Conservation (phyloP, 2,113 vertebrate genomes). For the Pseudonaja textilis region DNA sequence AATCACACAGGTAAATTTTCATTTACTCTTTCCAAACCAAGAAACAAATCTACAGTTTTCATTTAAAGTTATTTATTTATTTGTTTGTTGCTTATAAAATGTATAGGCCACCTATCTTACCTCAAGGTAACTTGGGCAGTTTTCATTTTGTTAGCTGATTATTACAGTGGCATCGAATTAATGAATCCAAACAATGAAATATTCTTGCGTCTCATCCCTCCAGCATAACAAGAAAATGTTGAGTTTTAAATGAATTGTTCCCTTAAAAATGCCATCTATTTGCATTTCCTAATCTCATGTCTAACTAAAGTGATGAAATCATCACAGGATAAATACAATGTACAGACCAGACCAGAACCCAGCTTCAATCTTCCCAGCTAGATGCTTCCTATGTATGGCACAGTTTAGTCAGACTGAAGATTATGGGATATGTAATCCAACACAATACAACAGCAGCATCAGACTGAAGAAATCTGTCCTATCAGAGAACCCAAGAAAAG, state of each 20-base stretch:
- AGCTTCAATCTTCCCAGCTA: not conserved
- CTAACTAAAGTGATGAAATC: not conserved
- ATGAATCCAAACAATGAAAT: not conserved
- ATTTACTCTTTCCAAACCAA: not conserved
- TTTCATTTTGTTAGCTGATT: not conserved
- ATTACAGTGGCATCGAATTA: not conserved
- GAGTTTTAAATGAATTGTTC: not conserved
- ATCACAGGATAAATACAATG: not conserved
- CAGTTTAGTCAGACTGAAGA: not conserved
- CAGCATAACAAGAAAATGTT: not conserved
- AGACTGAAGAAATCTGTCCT: not conserved
- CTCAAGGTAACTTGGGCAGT: not conserved
- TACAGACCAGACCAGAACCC: not conserved
- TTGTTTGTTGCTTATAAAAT: not conserved
- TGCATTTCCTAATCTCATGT: not conserved
- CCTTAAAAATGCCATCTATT: not conserved
- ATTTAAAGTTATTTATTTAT: not conserved
- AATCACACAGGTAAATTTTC: not conserved
- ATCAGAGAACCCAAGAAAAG: not conserved
- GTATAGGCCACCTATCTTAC: not conserved
- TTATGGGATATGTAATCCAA: not conserved
- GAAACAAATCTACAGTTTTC: no score
- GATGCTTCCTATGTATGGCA: not conserved
- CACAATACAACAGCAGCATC: not conserved
- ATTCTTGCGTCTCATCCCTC: not conserved